Evolutionary conservation across 1,140 invertebrate genomes (phyloP).

Genomic region (Achroia grisella): DNA sequence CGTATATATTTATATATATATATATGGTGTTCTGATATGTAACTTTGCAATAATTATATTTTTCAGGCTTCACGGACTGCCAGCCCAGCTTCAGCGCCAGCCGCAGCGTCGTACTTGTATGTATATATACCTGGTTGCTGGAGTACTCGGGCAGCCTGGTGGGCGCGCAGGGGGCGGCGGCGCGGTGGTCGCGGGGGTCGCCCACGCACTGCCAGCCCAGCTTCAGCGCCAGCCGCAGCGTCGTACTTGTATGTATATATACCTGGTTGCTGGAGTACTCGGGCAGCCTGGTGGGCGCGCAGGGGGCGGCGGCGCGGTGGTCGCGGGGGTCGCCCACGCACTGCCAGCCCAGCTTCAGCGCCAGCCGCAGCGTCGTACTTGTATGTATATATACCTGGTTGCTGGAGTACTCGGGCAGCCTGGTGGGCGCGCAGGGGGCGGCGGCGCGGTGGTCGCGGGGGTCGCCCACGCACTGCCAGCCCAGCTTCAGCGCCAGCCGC

Average conservation of each 20-base stretch:
- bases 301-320: too few relatives aligned
- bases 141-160: too few relatives aligned
- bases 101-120: slow-evolving; percentile 90
- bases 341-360: slow-evolving; percentile 59
- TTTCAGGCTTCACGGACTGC: slow-evolving; percentile 91
- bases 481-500: slow-evolving; percentile 87
- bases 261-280: too few relatives aligned
- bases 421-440: slow-evolving; percentile 96
- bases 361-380: slow-evolving; percentile 89
- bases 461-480: slow-evolving; percentile 94
- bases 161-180: too few relatives aligned
- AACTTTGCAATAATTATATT: too few relatives aligned
- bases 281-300: too few relatives aligned
- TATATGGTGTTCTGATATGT: too few relatives aligned
- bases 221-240: slow-evolving; percentile 89
- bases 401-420: slow-evolving; percentile 97
- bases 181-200: too few relatives aligned
- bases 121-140: too few relatives aligned
- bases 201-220: slow-evolving; percentile 90
- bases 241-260: too few relatives aligned
- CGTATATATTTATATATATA: too few relatives aligned
- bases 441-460: slow-evolving; percentile 97
- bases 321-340: too few relatives aligned
- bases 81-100: slow-evolving; percentile 91
- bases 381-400: slow-evolving; percentile 80